Percentiles rank a stretch among this genome's conserved stretches.
Evolutionary conservation across 2,113 vertebrate genomes (phyloP).

Genomic region (Podilymbus podiceps): DNA sequence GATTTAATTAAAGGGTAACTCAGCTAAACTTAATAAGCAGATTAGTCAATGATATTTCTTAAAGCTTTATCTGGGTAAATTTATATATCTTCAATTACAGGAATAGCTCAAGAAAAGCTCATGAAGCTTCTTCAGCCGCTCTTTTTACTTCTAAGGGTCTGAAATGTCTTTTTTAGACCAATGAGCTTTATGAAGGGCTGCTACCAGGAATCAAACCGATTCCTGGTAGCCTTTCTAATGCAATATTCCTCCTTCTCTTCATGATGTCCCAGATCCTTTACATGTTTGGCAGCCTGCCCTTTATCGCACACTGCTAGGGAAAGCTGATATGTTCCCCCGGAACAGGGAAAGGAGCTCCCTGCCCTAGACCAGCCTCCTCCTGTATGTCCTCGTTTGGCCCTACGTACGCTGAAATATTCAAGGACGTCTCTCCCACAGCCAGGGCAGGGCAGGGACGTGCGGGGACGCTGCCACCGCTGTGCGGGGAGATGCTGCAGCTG

Average conservation of each 20-base stretch:
- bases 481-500: not conserved
- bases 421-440: not conserved
- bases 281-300: not conserved
- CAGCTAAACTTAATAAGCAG: not conserved
- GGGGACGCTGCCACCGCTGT: not conserved
- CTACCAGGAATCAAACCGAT: not conserved
- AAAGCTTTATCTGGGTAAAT: not conserved
- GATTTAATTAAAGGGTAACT: not conserved
- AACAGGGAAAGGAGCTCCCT: not conserved
- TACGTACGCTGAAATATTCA: not conserved
- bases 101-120: not conserved
- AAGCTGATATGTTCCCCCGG: not conserved
- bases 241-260: not conserved
- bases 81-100: not conserved
- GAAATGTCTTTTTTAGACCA: not conserved
- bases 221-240: not conserved
- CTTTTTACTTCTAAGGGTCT: not conserved
- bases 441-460: rapidly evolving
- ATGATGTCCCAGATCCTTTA: not conserved
- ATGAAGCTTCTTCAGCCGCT: not conserved
- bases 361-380: not conserved
- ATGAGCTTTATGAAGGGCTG: not conserved
- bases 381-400: not conserved
- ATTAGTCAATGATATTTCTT: not conserved
- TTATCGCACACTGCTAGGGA: not conserved